Base-by-base conservation (phyloP, 1,140 invertebrate species). In the Drosophila pandora region DNA sequence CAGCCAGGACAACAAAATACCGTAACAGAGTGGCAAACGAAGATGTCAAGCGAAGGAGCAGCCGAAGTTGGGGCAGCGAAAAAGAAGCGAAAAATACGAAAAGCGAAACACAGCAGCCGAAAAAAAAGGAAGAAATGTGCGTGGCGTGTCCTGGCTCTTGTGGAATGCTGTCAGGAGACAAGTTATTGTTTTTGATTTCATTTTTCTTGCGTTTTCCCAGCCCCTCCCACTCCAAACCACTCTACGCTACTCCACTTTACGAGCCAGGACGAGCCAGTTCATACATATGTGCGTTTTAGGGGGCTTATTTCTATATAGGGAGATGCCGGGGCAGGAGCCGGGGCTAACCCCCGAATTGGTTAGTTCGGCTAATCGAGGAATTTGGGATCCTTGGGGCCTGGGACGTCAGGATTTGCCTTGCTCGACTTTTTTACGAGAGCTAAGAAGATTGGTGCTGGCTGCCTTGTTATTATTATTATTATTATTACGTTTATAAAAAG, bases 141-240 rank as follows among this genome's bases (percentile, higher is more conserved):
- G 77, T 87, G 73, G 76, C 49, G 50, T 79, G 74, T 71, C 58
- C 74, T 64, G 62, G 54, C 76, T 85, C 82, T 82, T 87, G 82
- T 82, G 82, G 82, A 85, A 85, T 85, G 82, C 82, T 78, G 82
- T 88, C 82, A 87, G 82, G 82, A 85, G 82, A 85, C 82, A 85
- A 87, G 83, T 87, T 87, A 87, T 87, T 87, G 83, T 87, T 87
- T 87, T 87, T 87, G 83, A 87, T 87, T 87, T 87, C 83, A 87
- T 87, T 87, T 87, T 87, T 87, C 79, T 88, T 87, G 75, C 76
- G 57, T 23, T 76, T 69, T 53, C 57, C 68, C 82, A 65, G 59
- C 25, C 59, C 34, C 21, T n/a, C 43, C 13, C 23, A 32, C 63
- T 63, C 52, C 17, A 17, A 17, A 17, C 17, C 74, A 78, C 56